Evolutionary conservation across 1,140 invertebrate genomes (phyloP), one percentile per base, ranked within the genome.

Genomic region (Phenacoccus solenopsis): DNA sequence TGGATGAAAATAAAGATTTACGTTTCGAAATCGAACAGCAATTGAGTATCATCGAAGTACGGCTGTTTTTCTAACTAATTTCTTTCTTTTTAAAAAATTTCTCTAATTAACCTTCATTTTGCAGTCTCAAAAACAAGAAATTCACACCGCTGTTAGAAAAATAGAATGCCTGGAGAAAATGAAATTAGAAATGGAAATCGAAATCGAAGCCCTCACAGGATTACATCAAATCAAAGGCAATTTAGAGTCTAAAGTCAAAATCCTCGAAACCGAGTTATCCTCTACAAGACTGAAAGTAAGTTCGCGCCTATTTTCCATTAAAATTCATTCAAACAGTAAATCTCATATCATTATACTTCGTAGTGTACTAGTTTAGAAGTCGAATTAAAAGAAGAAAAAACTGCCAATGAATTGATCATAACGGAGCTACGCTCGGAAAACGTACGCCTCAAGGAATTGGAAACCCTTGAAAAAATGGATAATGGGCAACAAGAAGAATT

Each of bases 1-100:
- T 64, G 59, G 59, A 64, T 25, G 59, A 64, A 64, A 64, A 64
- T 64, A 64, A 64, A 64, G 59, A 64, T 16, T 64, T 64, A 27
- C 59, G 59, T 1, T 64, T 5, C 16, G 59, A 64, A 24, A 64
- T 64, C 21, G 59, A 64, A 27, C 59, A 64, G 25, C 59, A 64
- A 16, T 24, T 64, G 22, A 64, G 16, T 25, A 64, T 64, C 9
- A 64, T 64, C 59, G 59, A 64, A 20, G 59, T 64, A 64, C 13
- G 20, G 5, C 30, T 49, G 38, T 24, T 27, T 4, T 16, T 10
- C 13, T 64, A 24, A 9, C 21, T 9, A 64, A 22, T 59, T 64
- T 38, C 32, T 10, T n/a, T 38, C 32, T 9, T 38, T 38, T 38
- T 38, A 10, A 9, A 38, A 38, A 38, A 10, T 38, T 38, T 38